These are phyloP conservation scores for Lophotis ruficrista DNA, from an alignment of 2,113 vertebrate genomes.

Conservation along the genomic window DNA sequence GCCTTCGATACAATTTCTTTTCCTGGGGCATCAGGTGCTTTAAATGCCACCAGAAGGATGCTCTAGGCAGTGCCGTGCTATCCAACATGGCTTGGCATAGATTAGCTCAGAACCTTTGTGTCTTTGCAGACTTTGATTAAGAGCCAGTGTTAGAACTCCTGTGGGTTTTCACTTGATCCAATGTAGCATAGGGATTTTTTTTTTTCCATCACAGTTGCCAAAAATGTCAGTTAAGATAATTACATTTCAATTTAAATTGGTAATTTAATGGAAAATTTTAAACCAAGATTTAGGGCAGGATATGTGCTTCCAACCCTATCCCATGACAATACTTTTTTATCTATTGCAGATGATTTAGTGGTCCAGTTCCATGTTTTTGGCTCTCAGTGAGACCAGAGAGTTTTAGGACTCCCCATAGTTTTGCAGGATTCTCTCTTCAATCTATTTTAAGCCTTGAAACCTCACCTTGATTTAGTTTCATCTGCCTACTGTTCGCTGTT, in stretches of 20 bases:
- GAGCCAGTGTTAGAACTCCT: conserved; percentile 75
- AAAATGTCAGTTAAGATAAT: conserved; percentile 81
- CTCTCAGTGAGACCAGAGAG: background rate
- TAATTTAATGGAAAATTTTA: conserved; percentile 78
- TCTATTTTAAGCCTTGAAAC: background rate
- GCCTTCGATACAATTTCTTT: conserved; percentile 42
- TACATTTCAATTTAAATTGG: conserved; percentile 81
- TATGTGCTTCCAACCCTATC: conserved; percentile 47
- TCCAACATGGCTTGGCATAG: conserved; percentile 77
- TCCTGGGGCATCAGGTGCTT: conserved; percentile 78
- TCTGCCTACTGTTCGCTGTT: background rate
- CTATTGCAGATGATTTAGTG: conserved; percentile 12
- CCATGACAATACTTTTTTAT: conserved; percentile 44
- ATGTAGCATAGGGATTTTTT: conserved; percentile 57
- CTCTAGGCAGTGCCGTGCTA: conserved; percentile 73
- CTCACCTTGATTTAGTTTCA: background rate
- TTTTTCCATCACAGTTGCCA: conserved; percentile 68
- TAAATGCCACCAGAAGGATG: conserved; percentile 82
- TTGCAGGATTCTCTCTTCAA: background rate
- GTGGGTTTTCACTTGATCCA: conserved; percentile 74
- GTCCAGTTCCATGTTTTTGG: background rate
- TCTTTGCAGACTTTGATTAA: conserved; percentile 81
- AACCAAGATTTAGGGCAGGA: conserved; percentile 20
- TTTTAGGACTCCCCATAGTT: background rate
- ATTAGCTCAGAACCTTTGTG: conserved; percentile 78